Evolutionary conservation across 2,888 invertebrate species (phyloP), one percentile per base, ranked within the genome.

Genomic region (Nymphalis urticae): DNA sequence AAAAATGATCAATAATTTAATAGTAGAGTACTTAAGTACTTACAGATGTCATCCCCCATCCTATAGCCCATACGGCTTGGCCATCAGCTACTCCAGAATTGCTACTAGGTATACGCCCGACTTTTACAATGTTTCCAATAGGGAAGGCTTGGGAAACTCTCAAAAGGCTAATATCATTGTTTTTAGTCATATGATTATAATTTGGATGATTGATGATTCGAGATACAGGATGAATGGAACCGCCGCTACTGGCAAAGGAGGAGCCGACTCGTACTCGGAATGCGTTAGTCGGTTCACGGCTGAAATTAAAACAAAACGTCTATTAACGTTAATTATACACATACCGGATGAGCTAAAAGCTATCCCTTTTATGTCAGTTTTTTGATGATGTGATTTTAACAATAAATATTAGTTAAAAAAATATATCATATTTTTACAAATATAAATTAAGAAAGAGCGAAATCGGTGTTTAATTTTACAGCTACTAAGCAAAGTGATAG

Each of bases 11-110:
- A 42, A 2, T 42, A 42, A 42, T 7, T 42, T 0, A 42, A 10
- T 50, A 19, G 21, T 53, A 21, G 21, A 2, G 21, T 2, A 53
- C 1, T 10, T 21, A 24, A 13, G 16, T 16, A 54, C 54, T 54
- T 17, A 54, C 54, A 27, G 54, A 54, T 27, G 27, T 54, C 10
- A 27, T 1, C 5, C 54, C 54, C 54, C 54, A 62, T 63, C 58
- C 64, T n/a, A 63, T 64, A 53, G 63, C 63, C 64, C 53, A 60
- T 19, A 68, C 68, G 16, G 1, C 2, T 53, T 63, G 59, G 17
- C 60, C 60, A 19, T 64, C 63, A 16, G 63, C 50, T 7, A 64
- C 7, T 9, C 36, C 32, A 24, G 60, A 64, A 60, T 59, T 64
- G 13, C 58, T 10, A 17, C 60, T 60, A 16, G 68, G 53, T 42